phyloP scores from a whole-genome alignment of 2,888 invertebrate species.

The Cephalotes varians region DNA sequence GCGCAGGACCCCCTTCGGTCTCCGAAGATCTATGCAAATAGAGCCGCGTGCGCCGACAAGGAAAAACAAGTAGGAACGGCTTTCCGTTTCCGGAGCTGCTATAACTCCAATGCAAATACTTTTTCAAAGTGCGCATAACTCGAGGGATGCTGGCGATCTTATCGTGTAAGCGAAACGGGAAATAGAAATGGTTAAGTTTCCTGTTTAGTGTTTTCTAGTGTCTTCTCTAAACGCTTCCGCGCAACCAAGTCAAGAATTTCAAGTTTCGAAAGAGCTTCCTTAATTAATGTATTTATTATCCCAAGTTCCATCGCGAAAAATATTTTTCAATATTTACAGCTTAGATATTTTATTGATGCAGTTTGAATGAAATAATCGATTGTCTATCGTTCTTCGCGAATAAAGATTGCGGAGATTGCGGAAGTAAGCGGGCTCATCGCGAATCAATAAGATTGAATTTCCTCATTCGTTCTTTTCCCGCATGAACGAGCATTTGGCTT shows the following conservation, averaged over 20 bases:
- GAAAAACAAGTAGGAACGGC: conserved; percentile 71
- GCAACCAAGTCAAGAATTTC: neutral
- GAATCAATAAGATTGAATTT: conserved; percentile 69
- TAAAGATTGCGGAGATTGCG: neutral
- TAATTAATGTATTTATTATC: neutral
- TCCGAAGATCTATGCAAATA: conserved; percentile 79
- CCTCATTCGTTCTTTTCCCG: conserved; percentile 47
- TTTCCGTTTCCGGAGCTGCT: conserved; percentile 69
- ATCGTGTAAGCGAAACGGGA: conserved; percentile 44
- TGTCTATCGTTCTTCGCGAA: neutral
- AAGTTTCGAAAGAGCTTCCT: neutral
- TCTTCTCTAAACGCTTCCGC: neutral
- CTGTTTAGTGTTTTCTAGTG: too few relatives aligned
- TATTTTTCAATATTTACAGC: neutral
- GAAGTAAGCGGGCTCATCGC: conserved; percentile 33
- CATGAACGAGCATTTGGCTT: conserved; percentile 64
- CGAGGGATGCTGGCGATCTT: conserved; percentile 50
- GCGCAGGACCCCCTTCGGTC: conserved; percentile 51
- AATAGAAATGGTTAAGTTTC: conserved; percentile 53
- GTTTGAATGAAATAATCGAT: conserved; percentile 4
- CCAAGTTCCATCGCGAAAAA: neutral
- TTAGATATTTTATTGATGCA: neutral
- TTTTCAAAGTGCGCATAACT: conserved; percentile 69
- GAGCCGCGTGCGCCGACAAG: conserved; percentile 67
- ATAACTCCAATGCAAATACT: conserved; percentile 80